phyloP scores from a whole-genome alignment of 2,888 invertebrate species.

The Orthosia gracilis region DNA sequence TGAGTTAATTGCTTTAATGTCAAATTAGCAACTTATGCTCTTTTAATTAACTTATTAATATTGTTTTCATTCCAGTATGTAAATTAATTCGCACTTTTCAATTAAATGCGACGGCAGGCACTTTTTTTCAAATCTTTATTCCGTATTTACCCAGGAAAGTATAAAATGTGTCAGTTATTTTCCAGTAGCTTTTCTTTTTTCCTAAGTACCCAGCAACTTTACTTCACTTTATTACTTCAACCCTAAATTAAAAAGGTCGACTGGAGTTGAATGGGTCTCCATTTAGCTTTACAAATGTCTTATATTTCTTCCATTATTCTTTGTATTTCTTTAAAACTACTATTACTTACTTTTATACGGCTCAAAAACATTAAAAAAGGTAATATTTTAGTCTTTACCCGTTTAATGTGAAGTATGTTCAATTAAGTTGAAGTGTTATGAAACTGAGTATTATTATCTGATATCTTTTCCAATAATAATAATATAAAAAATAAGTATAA shows the following conservation, averaged over 20 bases:
- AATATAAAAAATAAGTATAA: no score
- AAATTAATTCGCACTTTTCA: not conserved
- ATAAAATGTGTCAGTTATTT: slow-evolving; percentile 36
- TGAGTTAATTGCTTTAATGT: not conserved
- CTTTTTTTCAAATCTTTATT: not conserved
- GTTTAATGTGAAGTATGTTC: not conserved
- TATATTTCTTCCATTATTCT: slow-evolving; percentile 33
- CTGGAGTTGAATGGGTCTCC: slow-evolving; percentile 38
- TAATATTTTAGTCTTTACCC: not conserved
- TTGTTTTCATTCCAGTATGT: not conserved
- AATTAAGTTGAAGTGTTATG: not conserved
- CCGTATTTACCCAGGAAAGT: slow-evolving; percentile 13
- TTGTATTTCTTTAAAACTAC: slow-evolving; percentile 8
- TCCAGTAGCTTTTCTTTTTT: slow-evolving; percentile 32
- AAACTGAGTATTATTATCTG: not conserved
- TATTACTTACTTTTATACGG: not conserved
- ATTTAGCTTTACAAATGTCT: slow-evolving; percentile 39
- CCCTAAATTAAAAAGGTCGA: slow-evolving; percentile 59
- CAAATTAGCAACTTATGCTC: no score
- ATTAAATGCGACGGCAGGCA: not conserved
- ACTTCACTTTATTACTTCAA: slow-evolving; percentile 58
- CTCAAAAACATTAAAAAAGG: not conserved
- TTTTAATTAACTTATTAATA: not conserved
- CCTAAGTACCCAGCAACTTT: slow-evolving; percentile 30
- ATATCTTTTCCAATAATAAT: no score